Conservation (phyloP, 2,797 vertebrate species). For the Buphagus erythrorhynchus region DNA sequence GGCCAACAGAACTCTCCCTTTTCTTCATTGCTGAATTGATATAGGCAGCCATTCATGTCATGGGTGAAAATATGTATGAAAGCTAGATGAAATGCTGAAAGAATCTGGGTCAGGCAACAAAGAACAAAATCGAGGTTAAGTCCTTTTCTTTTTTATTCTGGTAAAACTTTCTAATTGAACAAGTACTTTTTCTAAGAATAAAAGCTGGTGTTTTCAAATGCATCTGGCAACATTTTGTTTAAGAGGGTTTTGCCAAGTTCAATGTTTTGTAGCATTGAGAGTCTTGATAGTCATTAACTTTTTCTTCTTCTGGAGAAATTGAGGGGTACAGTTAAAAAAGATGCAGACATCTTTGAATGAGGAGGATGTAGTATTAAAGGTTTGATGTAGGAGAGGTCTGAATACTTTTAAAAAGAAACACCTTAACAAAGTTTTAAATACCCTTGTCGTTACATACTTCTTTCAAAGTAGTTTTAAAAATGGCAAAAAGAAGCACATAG, state of each 20-base stretch:
- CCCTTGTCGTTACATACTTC: neutral
- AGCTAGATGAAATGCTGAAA: neutral
- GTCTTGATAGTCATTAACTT: neutral
- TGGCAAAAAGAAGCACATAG: neutral
- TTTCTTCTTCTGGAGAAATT: neutral
- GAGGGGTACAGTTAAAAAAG: neutral
- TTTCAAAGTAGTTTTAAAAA: neutral
- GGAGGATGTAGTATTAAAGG: neutral
- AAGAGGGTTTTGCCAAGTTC: neutral
- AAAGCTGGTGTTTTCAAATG: neutral
- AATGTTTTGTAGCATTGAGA: neutral
- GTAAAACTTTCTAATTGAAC: neutral
- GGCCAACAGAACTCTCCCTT: neutral
- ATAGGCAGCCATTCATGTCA: neutral
- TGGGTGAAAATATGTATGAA: neutral
- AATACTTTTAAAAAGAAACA: neutral
- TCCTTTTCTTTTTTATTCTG: neutral
- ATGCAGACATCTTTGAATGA: neutral
- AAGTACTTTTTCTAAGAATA: neutral
- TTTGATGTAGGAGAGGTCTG: neutral
- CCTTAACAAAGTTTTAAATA: neutral
- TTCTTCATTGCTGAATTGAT: neutral
- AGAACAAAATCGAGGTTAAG: neutral
- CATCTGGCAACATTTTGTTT: neutral
- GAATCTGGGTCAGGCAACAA: neutral